These are phyloP conservation scores for human DNA, from an alignment of 2,113 vertebrate species.

Conservation along the genomic window DNA sequence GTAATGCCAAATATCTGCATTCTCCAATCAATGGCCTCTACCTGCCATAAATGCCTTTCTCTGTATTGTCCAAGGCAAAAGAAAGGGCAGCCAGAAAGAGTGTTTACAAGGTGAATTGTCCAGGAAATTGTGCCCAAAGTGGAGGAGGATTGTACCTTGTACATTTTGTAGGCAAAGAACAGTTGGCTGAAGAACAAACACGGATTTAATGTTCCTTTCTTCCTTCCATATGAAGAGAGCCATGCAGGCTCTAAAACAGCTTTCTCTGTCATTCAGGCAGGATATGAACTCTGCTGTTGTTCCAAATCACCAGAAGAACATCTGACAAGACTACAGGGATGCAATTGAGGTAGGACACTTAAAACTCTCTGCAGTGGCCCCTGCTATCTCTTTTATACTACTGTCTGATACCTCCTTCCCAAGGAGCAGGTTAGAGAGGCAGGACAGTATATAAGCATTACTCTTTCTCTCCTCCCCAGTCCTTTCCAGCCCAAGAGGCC, in stretches of 20 bases:
- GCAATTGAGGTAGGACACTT: neutral
- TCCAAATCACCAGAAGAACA: constrained; percentile 25
- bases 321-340: neutral
- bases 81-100: neutral
- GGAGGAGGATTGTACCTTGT: neutral
- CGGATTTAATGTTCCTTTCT: constrained; percentile 3
- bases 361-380: neutral
- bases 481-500: neutral
- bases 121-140: neutral
- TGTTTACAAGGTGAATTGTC: neutral
- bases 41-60: neutral
- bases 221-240: neutral
- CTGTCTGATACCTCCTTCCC: neutral
- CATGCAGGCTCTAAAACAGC: neutral
- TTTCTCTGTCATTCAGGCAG: neutral
- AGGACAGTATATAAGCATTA: neutral
- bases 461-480: neutral
- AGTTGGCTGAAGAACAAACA: constrained; percentile 13
- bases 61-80: neutral
- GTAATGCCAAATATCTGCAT: neutral
- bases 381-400: neutral
- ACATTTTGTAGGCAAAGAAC: constrained; percentile 8
- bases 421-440: neutral
- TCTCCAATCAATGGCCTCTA: neutral
- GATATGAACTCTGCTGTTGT: neutral